phyloP scores from a whole-genome alignment of 1,140 invertebrate species.

The Melitaea cinxia region DNA sequence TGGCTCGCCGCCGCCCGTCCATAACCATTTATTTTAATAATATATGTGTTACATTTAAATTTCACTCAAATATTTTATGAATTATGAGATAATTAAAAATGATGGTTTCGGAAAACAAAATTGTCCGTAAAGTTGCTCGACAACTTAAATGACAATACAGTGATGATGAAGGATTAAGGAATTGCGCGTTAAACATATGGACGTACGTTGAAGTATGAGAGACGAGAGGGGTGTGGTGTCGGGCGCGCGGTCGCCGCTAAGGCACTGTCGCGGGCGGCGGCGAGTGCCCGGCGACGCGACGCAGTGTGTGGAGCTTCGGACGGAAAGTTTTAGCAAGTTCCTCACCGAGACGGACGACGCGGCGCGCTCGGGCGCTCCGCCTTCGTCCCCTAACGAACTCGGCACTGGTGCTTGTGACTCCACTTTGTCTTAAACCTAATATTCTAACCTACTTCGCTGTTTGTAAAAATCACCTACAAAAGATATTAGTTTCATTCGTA shows the following conservation, averaged over 20 bases:
- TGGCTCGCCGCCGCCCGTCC: constrained; percentile 49
- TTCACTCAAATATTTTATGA: not conserved
- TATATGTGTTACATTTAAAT: not conserved
- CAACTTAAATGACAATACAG: too few relatives aligned
- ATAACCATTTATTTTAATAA: constrained; percentile 30
- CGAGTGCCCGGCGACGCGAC: constrained; percentile 45
- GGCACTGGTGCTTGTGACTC: constrained; percentile 65
- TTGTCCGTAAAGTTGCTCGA: too few relatives aligned
- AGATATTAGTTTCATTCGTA: constrained; percentile 80
- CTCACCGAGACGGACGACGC: constrained; percentile 65
- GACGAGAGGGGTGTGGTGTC: too few relatives aligned
- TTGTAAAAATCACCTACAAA: constrained; percentile 81
- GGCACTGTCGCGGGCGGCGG: constrained; percentile 65
- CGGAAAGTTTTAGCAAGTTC: constrained; percentile 78
- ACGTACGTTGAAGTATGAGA: too few relatives aligned
- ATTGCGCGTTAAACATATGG: not conserved
- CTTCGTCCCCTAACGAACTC: constrained; percentile 56
- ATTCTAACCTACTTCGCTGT: constrained; percentile 77
- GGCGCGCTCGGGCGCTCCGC: constrained; percentile 50
- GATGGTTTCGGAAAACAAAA: too few relatives aligned
- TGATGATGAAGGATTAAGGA: too few relatives aligned
- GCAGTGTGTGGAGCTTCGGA: constrained; percentile 71
- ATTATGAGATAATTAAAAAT: too few relatives aligned
- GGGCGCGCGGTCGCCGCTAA: constrained; percentile 56
- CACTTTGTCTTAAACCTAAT: constrained; percentile 70